Percentiles rank a stretch among this genome's conserved stretches.
Conservation (phyloP, 35 echinoderm and acorn worm genomes). For the Ophiothrix spiculata region DNA sequence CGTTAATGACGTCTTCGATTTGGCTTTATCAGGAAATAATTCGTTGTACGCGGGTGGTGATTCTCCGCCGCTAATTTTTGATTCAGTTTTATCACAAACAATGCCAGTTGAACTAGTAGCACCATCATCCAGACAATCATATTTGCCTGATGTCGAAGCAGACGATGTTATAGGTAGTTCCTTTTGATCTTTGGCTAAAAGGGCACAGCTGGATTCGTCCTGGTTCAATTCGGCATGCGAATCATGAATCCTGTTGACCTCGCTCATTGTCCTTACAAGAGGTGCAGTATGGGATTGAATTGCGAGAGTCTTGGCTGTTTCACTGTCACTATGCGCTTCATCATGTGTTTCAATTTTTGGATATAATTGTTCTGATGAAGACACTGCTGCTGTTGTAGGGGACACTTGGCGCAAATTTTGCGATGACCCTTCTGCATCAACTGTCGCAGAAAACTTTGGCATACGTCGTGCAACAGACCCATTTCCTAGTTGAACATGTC, state of each 20-base stretch:
- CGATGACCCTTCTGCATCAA: background rate
- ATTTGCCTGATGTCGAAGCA: too few species aligned
- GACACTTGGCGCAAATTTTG: background rate
- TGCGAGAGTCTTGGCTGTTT: background rate
- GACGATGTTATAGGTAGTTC: background rate
- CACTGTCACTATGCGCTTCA: background rate
- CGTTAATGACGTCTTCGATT: background rate
- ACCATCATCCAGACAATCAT: background rate
- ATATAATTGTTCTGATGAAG: background rate
- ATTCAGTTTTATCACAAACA: background rate
- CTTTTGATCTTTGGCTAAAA: background rate
- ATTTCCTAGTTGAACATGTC: slow-evolving; percentile 6
- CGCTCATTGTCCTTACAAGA: background rate
- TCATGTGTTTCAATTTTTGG: background rate
- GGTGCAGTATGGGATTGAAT: background rate
- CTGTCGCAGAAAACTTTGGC: background rate
- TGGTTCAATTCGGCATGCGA: background rate
- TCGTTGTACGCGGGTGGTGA: background rate
- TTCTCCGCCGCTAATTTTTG: background rate
- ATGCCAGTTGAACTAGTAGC: background rate
- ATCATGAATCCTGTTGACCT: background rate
- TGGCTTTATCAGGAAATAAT: background rate
- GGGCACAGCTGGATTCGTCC: background rate
- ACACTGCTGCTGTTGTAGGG: background rate
- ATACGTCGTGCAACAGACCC: background rate